Conservation (phyloP, 37 sponge, comb jelly and placozoan genomes). For the Bolinopsis microptera region DNA sequence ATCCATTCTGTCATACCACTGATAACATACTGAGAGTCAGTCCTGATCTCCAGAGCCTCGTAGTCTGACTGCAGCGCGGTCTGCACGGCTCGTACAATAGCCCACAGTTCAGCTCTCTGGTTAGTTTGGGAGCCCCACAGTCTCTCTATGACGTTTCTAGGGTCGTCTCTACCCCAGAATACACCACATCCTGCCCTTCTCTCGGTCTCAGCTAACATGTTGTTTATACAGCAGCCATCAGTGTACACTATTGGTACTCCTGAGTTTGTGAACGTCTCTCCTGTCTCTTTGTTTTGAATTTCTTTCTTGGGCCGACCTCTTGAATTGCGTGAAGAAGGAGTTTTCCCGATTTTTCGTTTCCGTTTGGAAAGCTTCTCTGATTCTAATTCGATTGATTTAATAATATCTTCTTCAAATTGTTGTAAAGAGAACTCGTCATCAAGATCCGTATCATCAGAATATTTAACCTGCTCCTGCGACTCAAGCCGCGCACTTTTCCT, state of each 20-base stretch:
- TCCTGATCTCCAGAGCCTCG: conserved; percentile 76
- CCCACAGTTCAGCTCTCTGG: conserved; percentile 83
- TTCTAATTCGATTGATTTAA: not conserved
- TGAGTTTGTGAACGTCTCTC: not conserved
- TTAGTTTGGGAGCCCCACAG: conserved; percentile 83
- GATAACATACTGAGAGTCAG: conserved; percentile 88
- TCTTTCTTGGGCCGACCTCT: not conserved
- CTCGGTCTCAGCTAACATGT: conserved; percentile 48
- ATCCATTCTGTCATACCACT: conserved; percentile 85
- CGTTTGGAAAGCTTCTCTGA: not conserved
- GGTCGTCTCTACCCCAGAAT: conserved; percentile 75
- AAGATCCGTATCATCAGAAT: conserved; percentile 58
- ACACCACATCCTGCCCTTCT: conserved; percentile 85
- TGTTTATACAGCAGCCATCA: conserved; percentile 83
- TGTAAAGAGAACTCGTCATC: not conserved
- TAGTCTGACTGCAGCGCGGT: conserved; percentile 71
- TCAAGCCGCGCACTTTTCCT: conserved; percentile 66
- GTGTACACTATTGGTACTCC: conserved; percentile 72
- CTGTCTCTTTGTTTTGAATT: not conserved
- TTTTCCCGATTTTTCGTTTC: not conserved
- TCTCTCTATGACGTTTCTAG: conserved; percentile 81
- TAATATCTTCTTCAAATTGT: not conserved
- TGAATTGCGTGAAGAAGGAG: not conserved
- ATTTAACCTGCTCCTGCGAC: conserved; percentile 69
- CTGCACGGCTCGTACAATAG: conserved; percentile 67